Conservation (phyloP, 2,113 vertebrate genomes). For the Rhegmatorhina hoffmannsi region DNA sequence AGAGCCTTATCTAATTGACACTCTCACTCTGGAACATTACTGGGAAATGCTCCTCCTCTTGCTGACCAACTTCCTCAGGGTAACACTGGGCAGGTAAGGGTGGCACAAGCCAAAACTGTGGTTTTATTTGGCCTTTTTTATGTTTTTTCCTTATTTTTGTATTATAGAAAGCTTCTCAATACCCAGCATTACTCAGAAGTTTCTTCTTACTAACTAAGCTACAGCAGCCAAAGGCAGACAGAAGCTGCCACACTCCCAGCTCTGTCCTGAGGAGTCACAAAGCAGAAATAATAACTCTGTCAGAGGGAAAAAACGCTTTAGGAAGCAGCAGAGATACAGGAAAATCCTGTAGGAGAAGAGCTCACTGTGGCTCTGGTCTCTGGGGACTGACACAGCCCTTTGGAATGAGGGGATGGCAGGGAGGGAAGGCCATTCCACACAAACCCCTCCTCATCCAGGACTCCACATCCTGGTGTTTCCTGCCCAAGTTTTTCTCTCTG, state of each 20-base stretch:
- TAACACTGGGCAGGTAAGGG: background rate
- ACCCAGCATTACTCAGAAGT: background rate
- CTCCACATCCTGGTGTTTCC: background rate
- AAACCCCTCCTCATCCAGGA: background rate
- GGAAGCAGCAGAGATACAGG: rapidly evolving
- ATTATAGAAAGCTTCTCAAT: background rate
- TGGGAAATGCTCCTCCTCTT: background rate
- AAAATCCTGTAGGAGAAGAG: background rate
- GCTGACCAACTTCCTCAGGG: background rate
- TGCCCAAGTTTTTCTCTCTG: background rate
- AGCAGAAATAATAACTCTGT: background rate
- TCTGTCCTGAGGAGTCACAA: background rate
- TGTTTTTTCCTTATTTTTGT: background rate
- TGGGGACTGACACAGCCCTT: background rate
- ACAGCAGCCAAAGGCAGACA: background rate
- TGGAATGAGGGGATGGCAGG: background rate
- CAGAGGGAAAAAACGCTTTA: background rate
- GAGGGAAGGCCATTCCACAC: background rate
- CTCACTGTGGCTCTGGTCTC: background rate
- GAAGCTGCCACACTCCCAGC: background rate
- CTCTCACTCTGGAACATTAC: background rate
- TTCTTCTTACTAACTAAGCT: background rate
- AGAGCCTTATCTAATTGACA: background rate
- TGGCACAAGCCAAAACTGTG: background rate
- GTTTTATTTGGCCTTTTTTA: background rate